phyloP scores from a whole-genome alignment of 2,888 invertebrate genomes.

The Noctua pronuba region DNA sequence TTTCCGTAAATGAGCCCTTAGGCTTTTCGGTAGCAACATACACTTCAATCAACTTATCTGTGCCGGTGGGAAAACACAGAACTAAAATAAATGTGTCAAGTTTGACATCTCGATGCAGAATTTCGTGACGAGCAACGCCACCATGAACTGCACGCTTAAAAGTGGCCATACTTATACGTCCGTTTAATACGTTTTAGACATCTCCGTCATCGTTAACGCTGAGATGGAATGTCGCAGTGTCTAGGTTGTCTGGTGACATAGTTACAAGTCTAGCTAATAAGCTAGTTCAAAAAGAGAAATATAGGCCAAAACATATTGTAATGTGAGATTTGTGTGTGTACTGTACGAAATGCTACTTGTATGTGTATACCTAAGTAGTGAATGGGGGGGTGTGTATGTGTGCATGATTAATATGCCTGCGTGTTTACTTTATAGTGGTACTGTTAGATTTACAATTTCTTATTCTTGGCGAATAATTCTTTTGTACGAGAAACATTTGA shows the following conservation, averaged over 20 bases:
- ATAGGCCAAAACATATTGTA: conserved; percentile 1
- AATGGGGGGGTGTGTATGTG: conserved; percentile 22
- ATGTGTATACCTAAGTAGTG: conserved; percentile 8
- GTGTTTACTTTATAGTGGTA: conserved; percentile 24
- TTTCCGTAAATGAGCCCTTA: too few relatives aligned
- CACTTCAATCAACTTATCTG: neutral
- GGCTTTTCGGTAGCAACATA: neutral
- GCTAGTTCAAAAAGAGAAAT: neutral
- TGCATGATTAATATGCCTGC: conserved; percentile 23
- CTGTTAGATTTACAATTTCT: conserved; percentile 15
- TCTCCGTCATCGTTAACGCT: neutral
- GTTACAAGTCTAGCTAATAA: neutral
- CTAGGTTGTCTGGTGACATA: neutral
- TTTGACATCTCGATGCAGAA: neutral
- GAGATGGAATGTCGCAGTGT: neutral
- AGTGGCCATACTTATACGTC: neutral
- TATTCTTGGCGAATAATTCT: conserved; percentile 4
- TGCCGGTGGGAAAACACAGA: neutral
- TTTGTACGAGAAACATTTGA: neutral
- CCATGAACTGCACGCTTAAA: neutral
- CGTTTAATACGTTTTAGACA: neutral
- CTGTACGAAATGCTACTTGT: neutral
- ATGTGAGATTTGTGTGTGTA: neutral
- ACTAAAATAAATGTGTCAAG: neutral
- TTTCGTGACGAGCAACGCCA: neutral